A percentile compares a stretch with the other conserved stretches of the same genome.
These are phyloP conservation scores for Adelphocoris suturalis DNA, from an alignment of 2,888 invertebrate species.

Conservation along the genomic window DNA sequence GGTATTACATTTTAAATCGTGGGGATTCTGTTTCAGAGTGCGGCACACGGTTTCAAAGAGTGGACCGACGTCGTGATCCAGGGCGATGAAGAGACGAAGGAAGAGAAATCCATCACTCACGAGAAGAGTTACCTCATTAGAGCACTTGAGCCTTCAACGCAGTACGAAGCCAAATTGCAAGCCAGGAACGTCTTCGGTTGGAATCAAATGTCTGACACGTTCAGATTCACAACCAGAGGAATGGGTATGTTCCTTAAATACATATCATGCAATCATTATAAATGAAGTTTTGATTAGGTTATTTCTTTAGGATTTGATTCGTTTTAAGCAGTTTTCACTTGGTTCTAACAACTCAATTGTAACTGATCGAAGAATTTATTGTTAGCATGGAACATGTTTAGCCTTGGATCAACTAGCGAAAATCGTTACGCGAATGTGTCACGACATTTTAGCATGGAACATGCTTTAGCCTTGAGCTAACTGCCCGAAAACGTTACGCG, in stretches of 20 bases:
- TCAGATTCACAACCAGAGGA: constrained; percentile 83
- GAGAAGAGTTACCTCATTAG: constrained; percentile 84
- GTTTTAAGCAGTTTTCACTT: too few species aligned
- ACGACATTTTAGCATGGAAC: too few species aligned
- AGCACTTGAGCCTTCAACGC: constrained; percentile 83
- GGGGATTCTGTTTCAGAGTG: constrained; percentile 26
- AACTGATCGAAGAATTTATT: too few species aligned
- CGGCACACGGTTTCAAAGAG: constrained; percentile 76
- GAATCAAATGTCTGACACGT: constrained; percentile 83
- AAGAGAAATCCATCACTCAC: constrained; percentile 81
- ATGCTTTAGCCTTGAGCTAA: too few species aligned
- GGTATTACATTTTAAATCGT: too few species aligned
- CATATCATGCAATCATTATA: neutral
- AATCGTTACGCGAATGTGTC: too few species aligned
- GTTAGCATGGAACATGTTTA: too few species aligned
- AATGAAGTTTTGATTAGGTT: neutral
- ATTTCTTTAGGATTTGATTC: too few species aligned
- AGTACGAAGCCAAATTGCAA: constrained; percentile 84
- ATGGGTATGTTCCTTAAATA: constrained; percentile 80
- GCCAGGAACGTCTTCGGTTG: constrained; percentile 84
- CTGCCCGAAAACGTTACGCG: too few species aligned
- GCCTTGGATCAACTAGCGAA: too few species aligned
- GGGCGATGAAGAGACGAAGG: constrained; percentile 80
- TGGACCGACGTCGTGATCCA: constrained; percentile 81
- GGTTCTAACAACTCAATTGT: too few species aligned